A percentile compares a stretch with the other conserved stretches of the same genome.
Evolutionary conservation across 2,113 vertebrate genomes (phyloP).

Genomic region (Semnornis frantzii): DNA sequence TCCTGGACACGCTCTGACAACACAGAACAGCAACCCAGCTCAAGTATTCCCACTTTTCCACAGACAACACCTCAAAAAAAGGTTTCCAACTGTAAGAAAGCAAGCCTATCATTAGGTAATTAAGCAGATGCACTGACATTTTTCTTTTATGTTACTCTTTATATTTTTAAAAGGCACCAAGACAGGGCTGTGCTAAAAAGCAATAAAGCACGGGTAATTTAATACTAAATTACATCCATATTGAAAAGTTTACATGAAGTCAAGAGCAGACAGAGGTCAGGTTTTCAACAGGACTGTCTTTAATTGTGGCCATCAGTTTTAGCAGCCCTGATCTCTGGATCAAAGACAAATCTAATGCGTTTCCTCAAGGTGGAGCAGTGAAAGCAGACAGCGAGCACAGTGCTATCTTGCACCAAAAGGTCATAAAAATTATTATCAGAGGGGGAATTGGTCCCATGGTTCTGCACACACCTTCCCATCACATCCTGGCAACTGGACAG

Average conservation of each 20-base stretch:
- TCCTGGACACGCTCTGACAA: background rate
- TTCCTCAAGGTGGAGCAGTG: conserved; percentile 69
- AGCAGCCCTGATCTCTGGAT: conserved; percentile 78
- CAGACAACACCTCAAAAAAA: conserved; percentile 64
- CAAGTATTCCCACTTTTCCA: conserved; percentile 21
- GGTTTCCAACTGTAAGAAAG: conserved; percentile 75
- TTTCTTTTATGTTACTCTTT: conserved; percentile 79
- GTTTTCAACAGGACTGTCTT: conserved; percentile 82
- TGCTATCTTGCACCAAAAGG: conserved; percentile 73
- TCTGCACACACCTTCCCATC: conserved; percentile 53
- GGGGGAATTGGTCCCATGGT: conserved; percentile 36
- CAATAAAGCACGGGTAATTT: conserved; percentile 92
- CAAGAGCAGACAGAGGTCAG: conserved; percentile 84
- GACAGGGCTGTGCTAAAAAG: conserved; percentile 84
- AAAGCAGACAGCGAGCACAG: conserved; percentile 76
- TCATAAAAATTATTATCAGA: conserved; percentile 69
- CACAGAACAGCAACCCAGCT: background rate
- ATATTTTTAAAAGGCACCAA: conserved; percentile 80
- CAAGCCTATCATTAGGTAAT: conserved; percentile 79
- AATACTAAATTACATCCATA: conserved; percentile 95
- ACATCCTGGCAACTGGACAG: background rate
- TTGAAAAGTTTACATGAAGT: conserved; percentile 92
- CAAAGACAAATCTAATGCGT: conserved; percentile 80
- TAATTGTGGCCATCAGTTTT: conserved; percentile 84
- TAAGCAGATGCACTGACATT: conserved; percentile 77